These are phyloP conservation scores for Harpegnathos saltator DNA, from an alignment of 1,140 invertebrate species.

Conservation along the genomic window DNA sequence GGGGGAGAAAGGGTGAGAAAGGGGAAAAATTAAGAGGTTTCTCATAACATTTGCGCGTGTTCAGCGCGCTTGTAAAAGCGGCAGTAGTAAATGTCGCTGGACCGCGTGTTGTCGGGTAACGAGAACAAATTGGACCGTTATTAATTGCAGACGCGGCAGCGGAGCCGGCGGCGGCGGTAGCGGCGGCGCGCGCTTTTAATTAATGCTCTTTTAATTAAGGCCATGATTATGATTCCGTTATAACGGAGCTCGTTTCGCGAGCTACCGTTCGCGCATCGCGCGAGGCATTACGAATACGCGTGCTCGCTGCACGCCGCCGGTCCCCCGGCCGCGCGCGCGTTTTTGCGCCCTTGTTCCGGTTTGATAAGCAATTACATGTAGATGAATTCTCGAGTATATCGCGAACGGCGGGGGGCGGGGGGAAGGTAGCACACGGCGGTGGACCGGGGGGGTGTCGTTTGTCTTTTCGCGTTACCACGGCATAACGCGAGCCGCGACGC, in stretches of 20 bases:
- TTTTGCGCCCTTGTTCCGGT: slow-evolving; percentile 17
- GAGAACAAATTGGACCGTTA: slow-evolving; percentile 77
- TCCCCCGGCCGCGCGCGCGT: background rate
- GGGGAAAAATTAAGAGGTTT: slow-evolving; percentile 13
- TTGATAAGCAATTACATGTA: slow-evolving; percentile 45
- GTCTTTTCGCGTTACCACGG: background rate
- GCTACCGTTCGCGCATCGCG: slow-evolving; percentile 24
- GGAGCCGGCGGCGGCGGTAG: slow-evolving; percentile 58
- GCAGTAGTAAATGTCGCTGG: slow-evolving; percentile 53
- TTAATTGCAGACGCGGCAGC: slow-evolving; percentile 68
- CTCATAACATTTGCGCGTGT: slow-evolving; percentile 40
- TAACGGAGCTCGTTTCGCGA: slow-evolving; percentile 35
- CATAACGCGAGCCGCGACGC: background rate
- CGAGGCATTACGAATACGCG: background rate
- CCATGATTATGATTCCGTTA: slow-evolving; percentile 68
- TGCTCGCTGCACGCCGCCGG: background rate
- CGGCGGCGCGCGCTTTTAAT: slow-evolving; percentile 70
- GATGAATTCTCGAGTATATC: slow-evolving; percentile 1
- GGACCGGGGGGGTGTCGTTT: background rate
- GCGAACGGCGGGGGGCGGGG: no score
- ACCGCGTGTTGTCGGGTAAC: slow-evolving; percentile 63
- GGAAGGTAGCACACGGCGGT: background rate
- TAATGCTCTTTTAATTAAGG: slow-evolving; percentile 77
- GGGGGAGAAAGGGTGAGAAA: background rate
- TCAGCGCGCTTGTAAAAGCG: slow-evolving; percentile 45